A percentile compares a stretch with the other conserved stretches of the same genome.
Evolutionary conservation across 2,113 vertebrate genomes (phyloP).

Genomic region (Poeciliopsis occidentalis): DNA sequence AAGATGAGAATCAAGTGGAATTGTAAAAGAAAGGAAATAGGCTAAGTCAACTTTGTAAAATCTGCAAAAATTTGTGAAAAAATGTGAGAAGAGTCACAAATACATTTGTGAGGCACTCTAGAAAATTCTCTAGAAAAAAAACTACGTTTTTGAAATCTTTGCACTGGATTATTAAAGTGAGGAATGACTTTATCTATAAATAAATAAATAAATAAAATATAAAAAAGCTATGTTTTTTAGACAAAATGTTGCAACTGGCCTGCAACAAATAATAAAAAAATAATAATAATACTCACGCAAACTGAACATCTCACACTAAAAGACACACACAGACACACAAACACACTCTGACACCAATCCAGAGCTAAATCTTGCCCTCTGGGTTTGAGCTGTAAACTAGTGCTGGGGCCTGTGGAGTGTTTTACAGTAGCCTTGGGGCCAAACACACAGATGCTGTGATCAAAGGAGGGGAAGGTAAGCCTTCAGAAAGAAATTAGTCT

Average conservation of each 20-base stretch:
- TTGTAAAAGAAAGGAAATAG: no score
- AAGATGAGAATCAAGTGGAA: no score
- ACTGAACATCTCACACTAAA: not conserved
- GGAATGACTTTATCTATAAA: constrained; percentile 23
- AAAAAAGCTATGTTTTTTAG: no score
- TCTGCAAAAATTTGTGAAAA: not conserved
- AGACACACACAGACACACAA: not conserved
- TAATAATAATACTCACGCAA: constrained; percentile 2
- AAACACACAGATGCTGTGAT: constrained; percentile 62
- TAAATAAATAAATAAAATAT: constrained; percentile 11
- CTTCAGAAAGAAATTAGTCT: constrained; percentile 33
- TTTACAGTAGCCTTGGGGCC: constrained; percentile 66
- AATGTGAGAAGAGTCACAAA: not conserved
- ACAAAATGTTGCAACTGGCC: not conserved
- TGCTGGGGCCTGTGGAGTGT: constrained; percentile 54
- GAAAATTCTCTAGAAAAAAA: not conserved
- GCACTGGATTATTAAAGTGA: constrained; percentile 59
- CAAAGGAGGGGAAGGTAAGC: constrained; percentile 50
- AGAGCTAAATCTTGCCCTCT: constrained; percentile 61
- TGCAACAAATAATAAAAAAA: not conserved
- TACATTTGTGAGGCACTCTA: not conserved
- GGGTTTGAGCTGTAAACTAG: constrained; percentile 51
- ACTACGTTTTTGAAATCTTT: constrained; percentile 49
- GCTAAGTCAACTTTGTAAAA: no score
- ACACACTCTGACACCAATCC: constrained; percentile 11